A percentile compares a stretch with the other conserved stretches of the same genome.
Evolutionary conservation across 2,888 invertebrate genomes (phyloP).

Genomic region (Phymatocera aterrima): DNA sequence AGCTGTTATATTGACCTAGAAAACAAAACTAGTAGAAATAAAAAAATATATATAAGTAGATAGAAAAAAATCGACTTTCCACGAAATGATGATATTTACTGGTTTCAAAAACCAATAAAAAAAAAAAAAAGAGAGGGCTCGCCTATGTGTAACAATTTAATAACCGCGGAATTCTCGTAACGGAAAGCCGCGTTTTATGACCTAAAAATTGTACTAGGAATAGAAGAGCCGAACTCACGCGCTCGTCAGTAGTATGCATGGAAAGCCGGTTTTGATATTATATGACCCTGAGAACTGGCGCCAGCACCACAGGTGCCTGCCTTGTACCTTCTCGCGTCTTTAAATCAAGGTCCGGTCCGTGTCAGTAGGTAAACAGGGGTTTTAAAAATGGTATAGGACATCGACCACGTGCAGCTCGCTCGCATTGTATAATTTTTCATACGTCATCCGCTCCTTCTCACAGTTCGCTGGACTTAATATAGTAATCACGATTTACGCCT

Average conservation of each 20-base stretch:
- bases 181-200: slow-evolving; percentile 22
- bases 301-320: slow-evolving; percentile 22
- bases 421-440: slow-evolving; percentile 1
- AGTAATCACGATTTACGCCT: too few species aligned
- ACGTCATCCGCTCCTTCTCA: not conserved
- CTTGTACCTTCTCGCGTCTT: not conserved
- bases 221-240: not conserved
- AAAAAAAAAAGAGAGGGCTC: not conserved
- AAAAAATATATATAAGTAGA: too few species aligned
- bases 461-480: too few species aligned
- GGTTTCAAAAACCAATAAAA: not conserved
- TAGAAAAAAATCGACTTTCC: not conserved
- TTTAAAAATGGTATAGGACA: not conserved
- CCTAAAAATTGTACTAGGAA: slow-evolving; percentile 31
- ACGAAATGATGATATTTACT: not conserved
- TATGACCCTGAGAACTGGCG: slow-evolving; percentile 23
- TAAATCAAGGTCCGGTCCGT: slow-evolving; percentile 29
- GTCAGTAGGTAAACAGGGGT: slow-evolving; percentile 8
- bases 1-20: not conserved
- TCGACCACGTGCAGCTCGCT: slow-evolving; percentile 11
- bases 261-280: not conserved
- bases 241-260: not conserved
- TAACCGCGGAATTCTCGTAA: not conserved
- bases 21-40: too few species aligned
- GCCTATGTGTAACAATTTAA: not conserved